Evolutionary conservation across 2,797 vertebrate genomes (phyloP), one percentile per base, ranked within the genome.

Genomic region (Onychomys torridus): DNA sequence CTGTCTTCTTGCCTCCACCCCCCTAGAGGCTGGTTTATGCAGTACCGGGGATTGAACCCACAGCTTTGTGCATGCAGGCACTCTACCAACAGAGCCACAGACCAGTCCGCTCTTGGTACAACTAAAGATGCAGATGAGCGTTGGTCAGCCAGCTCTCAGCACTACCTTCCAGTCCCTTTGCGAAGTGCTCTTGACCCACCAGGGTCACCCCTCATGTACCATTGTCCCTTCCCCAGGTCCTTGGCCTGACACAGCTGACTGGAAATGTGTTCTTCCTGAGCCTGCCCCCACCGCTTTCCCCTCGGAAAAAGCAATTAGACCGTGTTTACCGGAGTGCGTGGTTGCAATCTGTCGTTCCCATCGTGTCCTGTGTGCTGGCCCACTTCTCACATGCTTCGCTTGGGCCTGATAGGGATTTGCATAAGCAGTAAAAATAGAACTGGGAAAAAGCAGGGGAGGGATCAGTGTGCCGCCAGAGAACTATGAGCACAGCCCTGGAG

Each of bases 261-360:
- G 92, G 92, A 77, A 88, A 77, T 85, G 92, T 82, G 92, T 71
- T 97, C 92, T 95, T 84, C 91, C 91, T 71, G 86, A 61, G 85
- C 49, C 49, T 4, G 9, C 17, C 43, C 52, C 34, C 65, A 32
- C 27, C 55, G 40, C 10, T 46, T 65, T 89, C 57, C 65, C 67
- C 73, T 77, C 55, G 3, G 25, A 92, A 95, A 97, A 96, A 95
- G 96, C 93, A 97, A 96, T 97, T 92, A 97, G 91, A 93, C 77
- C 4, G 10, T 94, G 96, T 97, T 97, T 94, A 91, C 94, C 57
- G 3, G 96, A 93, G 94, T 82, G 59, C 89, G 87, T 0, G 40
- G 77, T 46, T 52, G n/a, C 91, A 87, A 95, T 96, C 96, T 95
- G 95, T 21, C 59, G 1, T 87, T 83, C 90, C 88, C 21, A 7